Base-by-base conservation (phyloP, 2,797 vertebrate genomes). In the Characodon lateralis region DNA sequence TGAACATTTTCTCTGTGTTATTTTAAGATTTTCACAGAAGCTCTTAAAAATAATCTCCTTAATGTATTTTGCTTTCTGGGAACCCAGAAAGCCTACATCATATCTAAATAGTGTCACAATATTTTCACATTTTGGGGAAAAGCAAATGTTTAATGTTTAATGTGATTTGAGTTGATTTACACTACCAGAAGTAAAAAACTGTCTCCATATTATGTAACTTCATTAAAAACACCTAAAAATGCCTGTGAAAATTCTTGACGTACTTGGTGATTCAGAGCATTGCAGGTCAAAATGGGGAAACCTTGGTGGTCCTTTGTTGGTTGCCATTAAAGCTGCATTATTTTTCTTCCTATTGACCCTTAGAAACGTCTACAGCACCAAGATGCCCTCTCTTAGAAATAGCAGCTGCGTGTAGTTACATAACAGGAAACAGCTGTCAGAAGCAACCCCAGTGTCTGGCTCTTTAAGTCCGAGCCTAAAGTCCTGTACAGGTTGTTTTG, bases 381-480 rank as follows among this genome's bases (percentile, higher is more conserved):
- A 93, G 93, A 94, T 96, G 94, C 93, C 93, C 92, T 94, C 93
- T 93, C 89, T 92, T 93, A 89, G 93, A 95, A 95, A 94, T 68
- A 88, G 89, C 96, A 96, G 95, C 95, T 96, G 96, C 95, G 91
- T 94, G 93, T 90, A 93, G 95, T 96, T 96, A 94, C 93, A 94
- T 93, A 95, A 95, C 94, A 95, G 95, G 95, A 96, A 96, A 94
- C 95, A 96, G 95, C 95, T 96, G 96, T 94, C 92, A 94, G 92
- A 91, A 91, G 88, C 85, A 84, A 93, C 91, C 88, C 90, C 72
- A 85, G 82, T 78, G 89, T 89, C 85, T 89, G 90, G 87, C 88
- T 91, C 80, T 85, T 80, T 71, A 51, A 87, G 83, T 75, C 82
- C 24, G 41, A 73, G 81, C 83, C 85, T 86, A 89, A 88, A 92